These are phyloP conservation scores for Drosophila ezoana DNA, from an alignment of 2,888 invertebrate genomes.

Conservation along the genomic window DNA sequence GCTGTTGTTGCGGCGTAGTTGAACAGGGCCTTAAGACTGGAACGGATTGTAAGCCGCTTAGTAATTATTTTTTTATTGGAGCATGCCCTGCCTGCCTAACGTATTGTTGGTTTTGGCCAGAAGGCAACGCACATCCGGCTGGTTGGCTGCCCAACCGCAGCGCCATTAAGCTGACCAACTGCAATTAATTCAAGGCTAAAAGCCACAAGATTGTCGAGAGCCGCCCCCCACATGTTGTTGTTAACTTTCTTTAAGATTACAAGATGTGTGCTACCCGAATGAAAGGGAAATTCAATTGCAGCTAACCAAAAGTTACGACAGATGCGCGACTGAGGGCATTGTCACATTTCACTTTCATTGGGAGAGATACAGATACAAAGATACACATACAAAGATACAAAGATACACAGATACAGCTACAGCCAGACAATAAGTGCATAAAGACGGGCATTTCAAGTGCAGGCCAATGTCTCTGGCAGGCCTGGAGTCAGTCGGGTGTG, in stretches of 20 bases:
- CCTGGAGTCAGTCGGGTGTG: constrained; percentile 61
- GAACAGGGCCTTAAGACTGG: constrained; percentile 25
- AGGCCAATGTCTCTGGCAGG: constrained; percentile 28
- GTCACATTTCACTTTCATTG: constrained; percentile 78
- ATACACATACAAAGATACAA: constrained; percentile 10
- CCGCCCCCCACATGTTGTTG: constrained; percentile 41
- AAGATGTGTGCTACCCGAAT: constrained; percentile 48
- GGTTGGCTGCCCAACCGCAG: constrained; percentile 47
- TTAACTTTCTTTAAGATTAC: constrained; percentile 52
- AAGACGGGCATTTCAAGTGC: constrained; percentile 67
- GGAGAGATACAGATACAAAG: constrained; percentile 23
- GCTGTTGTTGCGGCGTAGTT: constrained; percentile 25
- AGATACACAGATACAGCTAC: constrained; percentile 11
- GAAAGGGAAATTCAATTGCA: constrained; percentile 66
- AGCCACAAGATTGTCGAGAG: constrained; percentile 24
- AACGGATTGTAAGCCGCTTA: constrained; percentile 50
- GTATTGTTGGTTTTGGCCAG: constrained; percentile 13
- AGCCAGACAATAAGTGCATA: constrained; percentile 19
- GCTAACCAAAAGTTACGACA: constrained; percentile 25
- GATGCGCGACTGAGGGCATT: constrained; percentile 59
- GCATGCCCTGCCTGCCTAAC: constrained; percentile 17
- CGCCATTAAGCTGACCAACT: constrained; percentile 42
- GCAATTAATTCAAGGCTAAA: constrained; percentile 48
- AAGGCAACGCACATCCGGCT: constrained; percentile 59
- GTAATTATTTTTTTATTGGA: constrained; percentile 18